Percentiles rank a stretch among this genome's conserved stretches.
Evolutionary conservation across 2,888 invertebrate species (phyloP).

Genomic region (Abscondita cerata): DNA sequence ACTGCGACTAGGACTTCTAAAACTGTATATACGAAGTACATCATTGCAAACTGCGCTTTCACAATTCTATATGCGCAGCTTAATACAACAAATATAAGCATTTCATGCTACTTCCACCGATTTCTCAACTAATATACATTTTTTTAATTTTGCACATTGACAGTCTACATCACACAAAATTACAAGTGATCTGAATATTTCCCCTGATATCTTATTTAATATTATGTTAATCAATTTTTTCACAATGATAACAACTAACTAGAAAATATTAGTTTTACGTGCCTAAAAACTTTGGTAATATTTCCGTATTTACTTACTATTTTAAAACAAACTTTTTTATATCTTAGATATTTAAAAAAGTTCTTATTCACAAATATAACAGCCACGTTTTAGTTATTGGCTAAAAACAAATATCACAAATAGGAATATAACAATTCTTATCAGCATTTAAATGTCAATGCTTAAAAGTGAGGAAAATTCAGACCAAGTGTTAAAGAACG

Average conservation of each 20-base stretch:
- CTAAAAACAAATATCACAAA: constrained; percentile 11
- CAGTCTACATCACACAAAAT: constrained; percentile 33
- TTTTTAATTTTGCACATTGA: constrained; percentile 26
- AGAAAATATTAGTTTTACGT: not conserved
- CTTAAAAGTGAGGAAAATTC: constrained; percentile 17
- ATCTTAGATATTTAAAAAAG: constrained; percentile 7
- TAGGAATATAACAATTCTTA: not conserved
- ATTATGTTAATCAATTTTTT: not conserved
- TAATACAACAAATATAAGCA: constrained; percentile 21
- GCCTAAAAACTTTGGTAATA: constrained; percentile 8
- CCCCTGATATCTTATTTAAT: constrained; percentile 14
- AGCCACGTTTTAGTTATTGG: not conserved
- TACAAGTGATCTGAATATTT: constrained; percentile 23
- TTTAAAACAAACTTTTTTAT: constrained; percentile 1
- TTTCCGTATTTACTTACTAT: not conserved
- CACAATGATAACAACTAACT: not conserved
- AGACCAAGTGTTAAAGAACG: constrained; percentile 18
- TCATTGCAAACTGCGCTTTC: constrained; percentile 20
- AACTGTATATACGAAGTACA: constrained; percentile 22
- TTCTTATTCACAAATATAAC: constrained; percentile 4
- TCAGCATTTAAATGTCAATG: not conserved
- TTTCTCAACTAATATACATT: constrained; percentile 26
- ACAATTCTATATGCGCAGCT: constrained; percentile 23
- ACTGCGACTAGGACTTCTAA: constrained; percentile 29
- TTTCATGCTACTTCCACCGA: constrained; percentile 28